Conservation (phyloP, 2,797 vertebrate genomes). For the Tenualosa ilisha region DNA sequence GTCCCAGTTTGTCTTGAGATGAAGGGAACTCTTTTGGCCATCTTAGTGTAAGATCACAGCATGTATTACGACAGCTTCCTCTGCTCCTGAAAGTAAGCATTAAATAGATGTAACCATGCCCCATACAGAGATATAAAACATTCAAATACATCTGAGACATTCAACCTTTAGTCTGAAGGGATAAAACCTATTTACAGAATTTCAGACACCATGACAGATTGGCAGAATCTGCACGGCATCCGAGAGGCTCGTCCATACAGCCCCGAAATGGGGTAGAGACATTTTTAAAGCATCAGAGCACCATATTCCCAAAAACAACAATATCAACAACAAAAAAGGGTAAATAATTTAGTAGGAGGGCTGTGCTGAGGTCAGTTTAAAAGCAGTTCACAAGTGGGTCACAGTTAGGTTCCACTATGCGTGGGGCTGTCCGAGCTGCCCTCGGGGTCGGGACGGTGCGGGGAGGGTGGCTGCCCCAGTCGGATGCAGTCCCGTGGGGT, state of each 20-base stretch:
- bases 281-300: not conserved
- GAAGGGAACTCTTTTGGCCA: not conserved
- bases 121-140: slow-evolving; percentile 9
- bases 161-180: not conserved
- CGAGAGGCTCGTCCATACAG: not conserved
- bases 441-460: slow-evolving; percentile 35
- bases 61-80: not conserved
- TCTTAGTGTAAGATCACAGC: slow-evolving; percentile 18
- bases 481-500: slow-evolving; percentile 76
- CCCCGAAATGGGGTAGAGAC: not conserved
- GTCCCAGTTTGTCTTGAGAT: slow-evolving; percentile 17
- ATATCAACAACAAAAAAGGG: not conserved
- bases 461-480: slow-evolving; percentile 58
- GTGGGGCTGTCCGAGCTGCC: slow-evolving; percentile 44
- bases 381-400: slow-evolving; percentile 18
- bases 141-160: not conserved
- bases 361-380: slow-evolving; percentile 21
- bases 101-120: slow-evolving; percentile 5
- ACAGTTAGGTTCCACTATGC: slow-evolving; percentile 28
- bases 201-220: not conserved
- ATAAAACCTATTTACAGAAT: slow-evolving; percentile 13
- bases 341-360: slow-evolving; percentile 49
- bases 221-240: not conserved
- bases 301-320: not conserved
- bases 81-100: slow-evolving; percentile 18